Percentiles rank a stretch among this genome's conserved stretches.
Evolutionary conservation across 2,888 invertebrate genomes (phyloP).

Genomic region (Tipula vernalis): DNA sequence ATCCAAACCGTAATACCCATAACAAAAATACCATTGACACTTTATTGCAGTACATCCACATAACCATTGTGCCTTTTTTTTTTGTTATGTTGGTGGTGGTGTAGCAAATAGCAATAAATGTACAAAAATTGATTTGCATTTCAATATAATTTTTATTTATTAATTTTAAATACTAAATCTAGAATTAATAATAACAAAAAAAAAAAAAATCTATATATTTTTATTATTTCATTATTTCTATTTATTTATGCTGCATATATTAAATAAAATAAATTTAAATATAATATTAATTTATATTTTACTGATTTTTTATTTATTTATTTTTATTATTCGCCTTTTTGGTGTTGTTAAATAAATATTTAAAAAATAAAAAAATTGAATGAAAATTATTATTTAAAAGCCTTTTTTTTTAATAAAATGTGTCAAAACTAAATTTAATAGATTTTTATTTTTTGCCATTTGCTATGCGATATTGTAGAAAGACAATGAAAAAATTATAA

Average conservation of each 20-base stretch:
- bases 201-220: neutral
- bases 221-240: neutral
- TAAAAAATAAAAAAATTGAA: neutral
- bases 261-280: neutral
- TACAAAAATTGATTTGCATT: neutral
- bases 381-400: neutral
- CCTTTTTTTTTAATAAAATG: neutral
- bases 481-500: neutral
- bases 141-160: neutral
- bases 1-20: neutral
- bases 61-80: neutral
- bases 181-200: neutral
- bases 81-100: neutral
- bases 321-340: neutral
- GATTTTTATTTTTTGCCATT: neutral
- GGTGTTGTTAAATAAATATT: neutral
- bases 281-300: neutral
- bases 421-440: neutral
- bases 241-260: neutral
- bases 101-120: neutral
- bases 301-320: neutral
- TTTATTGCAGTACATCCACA: neutral
- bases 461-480: neutral
- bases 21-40: neutral
- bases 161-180: neutral